Evolutionary conservation across 1,140 invertebrate genomes (phyloP).

Genomic region (Linepithema humile): DNA sequence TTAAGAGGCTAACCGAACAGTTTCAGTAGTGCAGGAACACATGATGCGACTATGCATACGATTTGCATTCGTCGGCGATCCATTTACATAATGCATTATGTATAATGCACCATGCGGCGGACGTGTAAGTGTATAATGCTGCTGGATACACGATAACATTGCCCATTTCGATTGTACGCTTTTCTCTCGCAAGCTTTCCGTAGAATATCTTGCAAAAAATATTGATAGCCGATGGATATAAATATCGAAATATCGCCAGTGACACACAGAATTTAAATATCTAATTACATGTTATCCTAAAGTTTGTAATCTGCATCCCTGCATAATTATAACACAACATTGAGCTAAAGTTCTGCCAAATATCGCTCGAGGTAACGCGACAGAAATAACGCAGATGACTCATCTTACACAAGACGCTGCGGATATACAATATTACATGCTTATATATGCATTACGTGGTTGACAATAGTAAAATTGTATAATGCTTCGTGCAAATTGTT

Average conservation of each 20-base stretch:
- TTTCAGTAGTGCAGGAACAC: constrained; percentile 19
- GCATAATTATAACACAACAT: too few species aligned
- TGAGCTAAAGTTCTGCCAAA: not conserved
- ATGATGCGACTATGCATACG: constrained; percentile 24
- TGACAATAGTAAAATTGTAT: not conserved
- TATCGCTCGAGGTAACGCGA: not conserved
- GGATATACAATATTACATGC: not conserved
- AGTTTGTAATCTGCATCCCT: not conserved
- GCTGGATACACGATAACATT: constrained; percentile 15
- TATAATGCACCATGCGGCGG: constrained; percentile 32
- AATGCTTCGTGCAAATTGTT: not conserved
- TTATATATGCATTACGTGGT: not conserved
- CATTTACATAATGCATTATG: constrained; percentile 62
- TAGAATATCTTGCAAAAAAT: not conserved
- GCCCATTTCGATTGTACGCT: constrained; percentile 4
- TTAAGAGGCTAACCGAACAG: constrained; percentile 45
- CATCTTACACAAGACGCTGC: not conserved
- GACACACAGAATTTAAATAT: not conserved
- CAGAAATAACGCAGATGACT: not conserved
- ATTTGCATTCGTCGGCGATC: constrained; percentile 52
- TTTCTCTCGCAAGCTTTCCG: not conserved
- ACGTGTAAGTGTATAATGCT: constrained; percentile 7
- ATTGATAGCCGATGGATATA: not conserved
- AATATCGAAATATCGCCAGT: not conserved
- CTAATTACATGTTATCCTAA: not conserved